Percentiles rank a stretch among this genome's conserved stretches.
phyloP scores from a whole-genome alignment of 2,113 vertebrate species.

The Chloropsis cyanopogon region DNA sequence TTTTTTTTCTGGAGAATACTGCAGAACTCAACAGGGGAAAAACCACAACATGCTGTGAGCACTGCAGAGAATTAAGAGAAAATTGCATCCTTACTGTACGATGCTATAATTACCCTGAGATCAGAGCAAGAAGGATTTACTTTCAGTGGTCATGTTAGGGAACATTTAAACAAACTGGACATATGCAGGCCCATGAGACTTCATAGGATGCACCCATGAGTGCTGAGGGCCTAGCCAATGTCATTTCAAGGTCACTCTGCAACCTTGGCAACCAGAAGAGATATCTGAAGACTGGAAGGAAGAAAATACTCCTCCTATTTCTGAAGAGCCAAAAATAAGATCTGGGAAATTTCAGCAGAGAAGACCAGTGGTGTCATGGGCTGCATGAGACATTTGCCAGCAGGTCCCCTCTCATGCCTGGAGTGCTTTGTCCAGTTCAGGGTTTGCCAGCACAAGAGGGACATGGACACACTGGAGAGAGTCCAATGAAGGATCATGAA shows the following conservation, averaged over 20 bases:
- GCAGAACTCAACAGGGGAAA: not conserved
- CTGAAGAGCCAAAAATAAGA: not conserved
- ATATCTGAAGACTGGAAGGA: not conserved
- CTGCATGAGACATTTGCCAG: not conserved
- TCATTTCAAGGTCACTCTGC: not conserved
- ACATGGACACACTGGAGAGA: not conserved
- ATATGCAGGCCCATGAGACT: not conserved
- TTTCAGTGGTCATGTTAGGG: not conserved
- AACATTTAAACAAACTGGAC: not conserved
- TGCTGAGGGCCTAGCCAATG: not conserved
- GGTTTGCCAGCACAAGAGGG: not conserved
- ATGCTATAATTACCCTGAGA: not conserved
- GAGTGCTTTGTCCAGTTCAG: not conserved
- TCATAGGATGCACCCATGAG: not conserved
- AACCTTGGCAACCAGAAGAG: not conserved
- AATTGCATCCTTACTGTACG: not conserved
- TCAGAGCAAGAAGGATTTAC: not conserved
- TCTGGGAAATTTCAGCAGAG: not conserved
- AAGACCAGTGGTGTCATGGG: not conserved
- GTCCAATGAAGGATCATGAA: not conserved
- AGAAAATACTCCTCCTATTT: not conserved
- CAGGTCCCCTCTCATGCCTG: not conserved
- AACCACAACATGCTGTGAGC: not conserved
- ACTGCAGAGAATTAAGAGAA: not conserved
- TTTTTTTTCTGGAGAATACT: not conserved